phyloP scores from a whole-genome alignment of 1,140 invertebrate genomes.

The Onthophagus taurus region DNA sequence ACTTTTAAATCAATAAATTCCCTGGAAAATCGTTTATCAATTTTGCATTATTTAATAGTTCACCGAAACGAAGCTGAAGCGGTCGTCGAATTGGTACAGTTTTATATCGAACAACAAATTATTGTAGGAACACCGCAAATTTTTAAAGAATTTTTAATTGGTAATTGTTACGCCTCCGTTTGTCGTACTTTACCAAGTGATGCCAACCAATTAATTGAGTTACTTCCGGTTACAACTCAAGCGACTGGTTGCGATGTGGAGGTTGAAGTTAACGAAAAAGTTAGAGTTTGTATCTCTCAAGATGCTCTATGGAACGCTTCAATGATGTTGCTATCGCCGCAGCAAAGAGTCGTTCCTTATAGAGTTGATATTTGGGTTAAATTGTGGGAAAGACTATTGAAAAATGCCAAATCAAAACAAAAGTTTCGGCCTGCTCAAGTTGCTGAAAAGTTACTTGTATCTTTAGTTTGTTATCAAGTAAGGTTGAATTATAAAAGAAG shows the following conservation, averaged over 20 bases:
- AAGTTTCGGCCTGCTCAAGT: slow-evolving; percentile 60
- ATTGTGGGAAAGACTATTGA: slow-evolving; percentile 60
- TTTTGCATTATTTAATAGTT: slow-evolving; percentile 68
- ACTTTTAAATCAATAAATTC: slow-evolving; percentile 55
- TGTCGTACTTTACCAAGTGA: slow-evolving; percentile 60
- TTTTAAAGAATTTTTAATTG: slow-evolving; percentile 69
- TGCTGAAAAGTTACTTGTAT: slow-evolving; percentile 64
- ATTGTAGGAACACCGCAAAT: slow-evolving; percentile 47
- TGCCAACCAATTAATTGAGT: slow-evolving; percentile 50
- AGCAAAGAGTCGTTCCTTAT: slow-evolving; percentile 69
- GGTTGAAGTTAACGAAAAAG: slow-evolving; percentile 39
- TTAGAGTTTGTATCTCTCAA: slow-evolving; percentile 34
- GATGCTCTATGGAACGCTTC: slow-evolving; percentile 68
- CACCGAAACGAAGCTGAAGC: slow-evolving; percentile 62
- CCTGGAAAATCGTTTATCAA: slow-evolving; percentile 59
- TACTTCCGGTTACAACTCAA: slow-evolving; percentile 61
- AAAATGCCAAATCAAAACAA: slow-evolving; percentile 45
- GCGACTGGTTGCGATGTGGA: slow-evolving; percentile 43
- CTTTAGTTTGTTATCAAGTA: slow-evolving; percentile 68
- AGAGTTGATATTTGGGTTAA: slow-evolving; percentile 71
- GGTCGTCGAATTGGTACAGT: slow-evolving; percentile 50
- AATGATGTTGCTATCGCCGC: slow-evolving; percentile 71
- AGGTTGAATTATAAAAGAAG: slow-evolving; percentile 13
- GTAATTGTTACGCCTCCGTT: slow-evolving; percentile 58
- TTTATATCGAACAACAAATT: slow-evolving; percentile 42